Evolutionary conservation across 1,140 invertebrate genomes (phyloP).

Genomic region (Cherax quadricarinatus): DNA sequence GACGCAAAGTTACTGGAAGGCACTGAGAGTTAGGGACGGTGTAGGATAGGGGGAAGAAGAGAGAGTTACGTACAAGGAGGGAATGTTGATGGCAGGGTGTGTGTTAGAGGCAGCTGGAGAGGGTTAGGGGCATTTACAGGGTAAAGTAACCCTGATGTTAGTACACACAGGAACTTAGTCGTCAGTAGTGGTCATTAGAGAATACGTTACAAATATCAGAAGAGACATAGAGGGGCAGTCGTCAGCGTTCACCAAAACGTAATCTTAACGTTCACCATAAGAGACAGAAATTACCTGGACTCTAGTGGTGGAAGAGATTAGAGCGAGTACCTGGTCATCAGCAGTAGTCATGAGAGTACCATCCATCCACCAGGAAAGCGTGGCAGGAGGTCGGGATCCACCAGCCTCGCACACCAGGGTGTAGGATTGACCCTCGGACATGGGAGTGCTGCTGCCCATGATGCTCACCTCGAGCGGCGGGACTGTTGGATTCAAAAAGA

Average conservation of each 20-base stretch:
- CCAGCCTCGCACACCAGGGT: constrained; percentile 43
- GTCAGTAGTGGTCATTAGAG: no score
- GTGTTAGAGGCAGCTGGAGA: background rate
- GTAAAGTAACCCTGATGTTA: background rate
- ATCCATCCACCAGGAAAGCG: constrained; percentile 71
- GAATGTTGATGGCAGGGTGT: background rate
- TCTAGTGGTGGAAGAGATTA: no score
- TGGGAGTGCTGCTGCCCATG: background rate
- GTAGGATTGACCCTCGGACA: constrained; percentile 35
- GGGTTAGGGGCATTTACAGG: background rate
- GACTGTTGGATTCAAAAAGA: background rate
- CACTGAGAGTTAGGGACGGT: background rate
- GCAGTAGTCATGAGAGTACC: constrained; percentile 35
- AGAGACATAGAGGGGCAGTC: background rate
- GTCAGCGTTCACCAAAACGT: no score
- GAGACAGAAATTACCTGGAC: no score
- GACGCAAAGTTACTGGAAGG: background rate
- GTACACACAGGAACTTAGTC: no score
- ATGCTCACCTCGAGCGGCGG: constrained; percentile 47
- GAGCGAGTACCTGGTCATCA: constrained; percentile 8
- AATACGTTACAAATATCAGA: no score
- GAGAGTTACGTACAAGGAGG: no score
- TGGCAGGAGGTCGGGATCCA: constrained; percentile 60
- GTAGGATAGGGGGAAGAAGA: background rate
- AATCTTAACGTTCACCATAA: no score